A percentile compares a stretch with the other conserved stretches of the same genome.
phyloP scores from a whole-genome alignment of 2,113 vertebrate species.

The Zootoca vivipara region DNA sequence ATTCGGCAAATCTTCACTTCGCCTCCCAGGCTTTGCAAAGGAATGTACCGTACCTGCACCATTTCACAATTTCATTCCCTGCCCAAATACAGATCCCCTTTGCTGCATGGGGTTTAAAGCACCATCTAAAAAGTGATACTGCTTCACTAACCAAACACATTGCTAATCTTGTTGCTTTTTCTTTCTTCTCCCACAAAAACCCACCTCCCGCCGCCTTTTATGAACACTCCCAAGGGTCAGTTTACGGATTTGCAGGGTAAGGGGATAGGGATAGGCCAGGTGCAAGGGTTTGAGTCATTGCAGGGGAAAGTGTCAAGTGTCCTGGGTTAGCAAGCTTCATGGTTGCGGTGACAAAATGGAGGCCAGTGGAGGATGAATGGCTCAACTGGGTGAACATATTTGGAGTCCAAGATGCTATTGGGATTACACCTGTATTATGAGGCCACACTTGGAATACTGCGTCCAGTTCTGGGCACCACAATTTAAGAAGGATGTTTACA shows the following conservation, averaged over 20 bases:
- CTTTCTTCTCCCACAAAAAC: neutral
- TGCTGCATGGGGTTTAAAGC: constrained; percentile 9
- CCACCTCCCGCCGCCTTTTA: neutral
- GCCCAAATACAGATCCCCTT: constrained; percentile 39
- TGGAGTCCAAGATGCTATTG: neutral
- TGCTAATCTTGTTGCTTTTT: neutral
- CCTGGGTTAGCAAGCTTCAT: neutral
- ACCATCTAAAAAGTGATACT: neutral
- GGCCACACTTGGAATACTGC: too few species aligned
- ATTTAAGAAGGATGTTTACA: too few species aligned
- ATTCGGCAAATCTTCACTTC: constrained; percentile 21
- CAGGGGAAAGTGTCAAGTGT: neutral
- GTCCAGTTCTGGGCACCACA: too few species aligned
- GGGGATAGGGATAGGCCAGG: neutral
- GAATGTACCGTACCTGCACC: neutral
- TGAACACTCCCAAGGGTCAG: neutral
- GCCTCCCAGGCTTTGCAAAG: constrained; percentile 9
- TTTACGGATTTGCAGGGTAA: too few species aligned
- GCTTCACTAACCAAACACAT: constrained; percentile 7
- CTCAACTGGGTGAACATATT: neutral
- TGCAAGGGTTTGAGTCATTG: neutral
- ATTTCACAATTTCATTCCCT: constrained; percentile 31
- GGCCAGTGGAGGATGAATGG: too few species aligned
- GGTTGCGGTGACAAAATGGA: neutral
- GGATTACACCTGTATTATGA: neutral